Base-by-base conservation (phyloP, 2,113 vertebrate species). In the Brachypteracias leptosomus region DNA sequence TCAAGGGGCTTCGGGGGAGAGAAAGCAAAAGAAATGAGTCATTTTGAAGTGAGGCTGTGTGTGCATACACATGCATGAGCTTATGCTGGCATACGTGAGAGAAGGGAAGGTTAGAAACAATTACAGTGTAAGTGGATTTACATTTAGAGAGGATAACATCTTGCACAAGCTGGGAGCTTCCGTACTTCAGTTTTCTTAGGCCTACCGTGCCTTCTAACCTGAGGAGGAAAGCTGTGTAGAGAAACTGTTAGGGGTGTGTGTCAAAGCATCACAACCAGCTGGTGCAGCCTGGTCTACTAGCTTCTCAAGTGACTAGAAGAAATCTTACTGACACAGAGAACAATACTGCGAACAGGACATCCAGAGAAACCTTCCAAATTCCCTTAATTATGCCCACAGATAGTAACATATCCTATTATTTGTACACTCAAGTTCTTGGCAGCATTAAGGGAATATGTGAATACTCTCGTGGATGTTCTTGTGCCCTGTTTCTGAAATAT, bases 251-350 rank as follows among this genome's bases (percentile, higher is more conserved):
- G 15, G 31, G 33, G 4, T 4, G 11, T 13, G 16, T 46, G 65
- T 51, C 5, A 0, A 5, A 35, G 54, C 1, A 1, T 59, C 54
- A 4, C 13, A 58, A 17, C 13, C 58, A 77, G 46, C 59, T 42
- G 19, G 8, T 42, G 3, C 0, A 1, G 12, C 2, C 1, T 8
- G 25, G 40, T 84, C 17, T 25, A 1, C 17, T 7, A 9, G n/a
- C 51, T 77, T 26, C 36, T 46, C n/a, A 42, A 52, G 16, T 1
- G 9, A 21, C 31, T 63, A 3, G 31, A 35, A 22, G 31, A 55
- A 20, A 18, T n/a, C 35, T 54, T 35, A 21, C 36, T 35, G 38
- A 31, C 55, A 54, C 15, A 0, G 7, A 0, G 7, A 55, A 14
- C 35, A 63, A 2, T 14, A 25, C 31, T 82, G 70, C 31, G 73